Evolutionary conservation across 53 echinoderm and acorn worm genomes (phyloP), one percentile per base, ranked within the genome.

Genomic region (Temnopleurus reevesii): DNA sequence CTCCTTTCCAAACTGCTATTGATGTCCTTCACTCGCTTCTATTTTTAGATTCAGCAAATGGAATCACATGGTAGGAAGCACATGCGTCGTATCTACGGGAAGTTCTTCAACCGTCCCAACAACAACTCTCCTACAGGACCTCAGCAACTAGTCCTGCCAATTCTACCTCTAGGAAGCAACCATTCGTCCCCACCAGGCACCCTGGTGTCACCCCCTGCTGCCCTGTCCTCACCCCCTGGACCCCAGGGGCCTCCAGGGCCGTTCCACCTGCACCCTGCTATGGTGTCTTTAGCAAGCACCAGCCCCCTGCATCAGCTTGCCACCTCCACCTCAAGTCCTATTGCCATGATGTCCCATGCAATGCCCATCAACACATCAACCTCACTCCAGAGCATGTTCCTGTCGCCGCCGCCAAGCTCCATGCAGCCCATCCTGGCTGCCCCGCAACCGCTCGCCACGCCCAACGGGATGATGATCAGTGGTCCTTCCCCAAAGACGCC

Each of bases 21-120:
- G 49, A 49, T 49, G 49, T n/a, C n/a, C n/a, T n/a, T n/a, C n/a
- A n/a, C n/a, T n/a, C n/a, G n/a, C n/a, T n/a, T n/a, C n/a, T n/a
- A n/a, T n/a, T n/a, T 12, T 27, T 89, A 97, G 97, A 92, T 97
- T 87, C 97, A 97, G 55, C 99, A 99, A 89, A 99, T 99, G 99
- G 99, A 99, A 45, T 94, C 96, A 9, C 99, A 99, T 24, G 99
- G 95, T 27, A 93, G 99, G 12, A 99, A 99, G 58, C 99, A 99
- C 91, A 95, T 99, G 96, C 92, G 99, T 21, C 96, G 99, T 21
- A 96, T 99, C 91, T 99, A 96, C 53, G 99, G 99, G 33, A 99
- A 96, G 84, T 94, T 94, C 76, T 99, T 99, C 95, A 97, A 97
- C 92, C 93, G 95, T 65, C 93, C 93, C 13, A 92, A 92, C 90